phyloP scores from a whole-genome alignment of 2,113 vertebrate species.

The Pheucticus melanocephalus region DNA sequence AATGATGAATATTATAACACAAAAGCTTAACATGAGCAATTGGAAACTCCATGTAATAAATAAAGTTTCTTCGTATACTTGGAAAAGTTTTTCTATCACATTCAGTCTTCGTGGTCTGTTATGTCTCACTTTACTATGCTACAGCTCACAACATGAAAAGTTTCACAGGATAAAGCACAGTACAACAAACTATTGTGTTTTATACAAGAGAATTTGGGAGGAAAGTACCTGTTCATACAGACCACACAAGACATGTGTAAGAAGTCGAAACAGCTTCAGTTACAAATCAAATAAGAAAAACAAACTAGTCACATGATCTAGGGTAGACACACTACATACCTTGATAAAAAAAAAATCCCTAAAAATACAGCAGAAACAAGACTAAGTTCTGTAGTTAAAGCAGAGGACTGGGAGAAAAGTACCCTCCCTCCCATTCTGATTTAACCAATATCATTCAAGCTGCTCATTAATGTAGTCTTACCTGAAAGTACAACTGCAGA shows the following conservation, averaged over 20 bases:
- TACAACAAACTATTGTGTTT: not conserved
- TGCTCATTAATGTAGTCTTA: accelerated
- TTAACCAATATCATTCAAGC: not conserved
- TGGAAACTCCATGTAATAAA: not conserved
- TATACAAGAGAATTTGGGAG: not conserved
- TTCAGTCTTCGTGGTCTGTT: not conserved
- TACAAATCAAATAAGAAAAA: not conserved
- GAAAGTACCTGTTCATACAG: not conserved
- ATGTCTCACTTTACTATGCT: not conserved
- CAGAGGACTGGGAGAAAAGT: not conserved
- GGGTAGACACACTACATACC: not conserved
- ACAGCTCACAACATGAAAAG: not conserved
- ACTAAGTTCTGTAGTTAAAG: not conserved
- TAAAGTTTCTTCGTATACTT: not conserved
- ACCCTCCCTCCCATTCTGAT: not conserved
- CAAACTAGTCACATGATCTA: not conserved
- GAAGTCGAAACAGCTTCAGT: not conserved
- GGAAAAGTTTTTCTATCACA: not conserved
- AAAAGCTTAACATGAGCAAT: not conserved
- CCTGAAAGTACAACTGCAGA: not conserved
- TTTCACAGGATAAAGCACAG: not conserved
- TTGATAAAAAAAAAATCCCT: not conserved
- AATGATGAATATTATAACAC: not conserved
- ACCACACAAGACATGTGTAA: not conserved
- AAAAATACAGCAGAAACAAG: not conserved